Evolutionary conservation across 2,888 invertebrate species (phyloP).

Genomic region (Xestia c-nigrum): DNA sequence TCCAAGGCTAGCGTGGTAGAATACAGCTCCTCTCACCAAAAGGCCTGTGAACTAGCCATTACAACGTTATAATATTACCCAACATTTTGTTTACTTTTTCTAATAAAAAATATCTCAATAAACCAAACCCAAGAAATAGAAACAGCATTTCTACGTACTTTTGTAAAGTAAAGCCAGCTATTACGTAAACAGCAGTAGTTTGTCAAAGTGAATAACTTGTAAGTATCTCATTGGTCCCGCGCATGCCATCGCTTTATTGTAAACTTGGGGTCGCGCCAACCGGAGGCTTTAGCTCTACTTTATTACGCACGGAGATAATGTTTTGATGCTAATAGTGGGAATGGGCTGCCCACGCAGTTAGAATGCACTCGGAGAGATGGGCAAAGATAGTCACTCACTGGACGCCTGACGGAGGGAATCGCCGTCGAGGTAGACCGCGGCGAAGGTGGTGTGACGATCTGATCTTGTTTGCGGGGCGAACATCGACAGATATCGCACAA

Average conservation of each 20-base stretch:
- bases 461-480: no score
- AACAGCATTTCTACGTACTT: background rate
- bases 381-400: no score
- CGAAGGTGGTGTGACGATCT: no score
- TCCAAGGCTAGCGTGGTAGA: fast-evolving
- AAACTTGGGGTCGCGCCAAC: conserved; percentile 59
- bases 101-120: background rate
- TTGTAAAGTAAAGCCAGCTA: conserved; percentile 23
- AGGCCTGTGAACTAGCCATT: background rate
- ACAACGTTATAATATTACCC: background rate
- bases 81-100: no score
- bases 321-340: conserved; percentile 34
- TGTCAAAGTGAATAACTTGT: conserved; percentile 40
- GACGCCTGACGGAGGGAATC: no score
- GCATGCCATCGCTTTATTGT: conserved; percentile 38
- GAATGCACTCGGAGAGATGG: no score
- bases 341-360: no score
- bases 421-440: no score
- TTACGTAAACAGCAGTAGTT: conserved; percentile 38
- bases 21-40: background rate
- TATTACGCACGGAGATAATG: conserved; percentile 39
- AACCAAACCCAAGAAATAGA: background rate
- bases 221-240: conserved; percentile 28
- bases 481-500: no score
- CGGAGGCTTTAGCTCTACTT: conserved; percentile 32